Evolutionary conservation across 2,113 vertebrate species (phyloP).

Genomic region (Labeo rohita): DNA sequence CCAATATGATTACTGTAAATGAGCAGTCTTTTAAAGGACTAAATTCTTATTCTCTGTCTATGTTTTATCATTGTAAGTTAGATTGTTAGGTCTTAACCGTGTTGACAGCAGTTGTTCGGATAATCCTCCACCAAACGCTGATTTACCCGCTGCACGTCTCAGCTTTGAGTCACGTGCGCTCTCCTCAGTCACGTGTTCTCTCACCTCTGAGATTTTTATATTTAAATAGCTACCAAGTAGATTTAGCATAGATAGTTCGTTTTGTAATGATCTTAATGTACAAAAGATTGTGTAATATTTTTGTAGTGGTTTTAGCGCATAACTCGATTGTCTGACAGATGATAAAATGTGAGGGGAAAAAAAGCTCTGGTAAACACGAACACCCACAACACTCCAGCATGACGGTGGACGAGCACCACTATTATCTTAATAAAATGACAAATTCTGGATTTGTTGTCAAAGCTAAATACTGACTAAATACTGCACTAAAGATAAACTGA

Average conservation of each 20-base stretch:
- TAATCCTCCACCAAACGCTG: constrained; percentile 19
- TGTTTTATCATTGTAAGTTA: background rate
- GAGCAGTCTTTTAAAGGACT: background rate
- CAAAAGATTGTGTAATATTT: background rate
- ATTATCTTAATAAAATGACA: background rate
- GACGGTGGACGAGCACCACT: background rate
- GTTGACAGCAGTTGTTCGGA: constrained; percentile 21
- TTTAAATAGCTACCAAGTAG: background rate
- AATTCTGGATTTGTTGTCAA: background rate
- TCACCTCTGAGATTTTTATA: too few species aligned
- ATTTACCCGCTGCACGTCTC: background rate
- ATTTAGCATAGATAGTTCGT: background rate
- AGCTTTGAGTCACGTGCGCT: background rate
- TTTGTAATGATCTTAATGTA: background rate
- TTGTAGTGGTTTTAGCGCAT: background rate
- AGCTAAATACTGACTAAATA: background rate
- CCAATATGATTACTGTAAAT: background rate
- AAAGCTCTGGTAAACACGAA: background rate
- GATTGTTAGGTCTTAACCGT: background rate
- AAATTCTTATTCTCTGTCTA: background rate
- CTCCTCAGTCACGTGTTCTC: too few species aligned
- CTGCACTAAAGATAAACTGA: background rate
- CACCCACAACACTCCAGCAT: background rate
- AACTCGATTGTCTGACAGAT: background rate
- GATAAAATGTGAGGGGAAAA: background rate